These are phyloP conservation scores for Conistra vaccinii DNA, from an alignment of 2,888 invertebrate species.

Conservation along the genomic window DNA sequence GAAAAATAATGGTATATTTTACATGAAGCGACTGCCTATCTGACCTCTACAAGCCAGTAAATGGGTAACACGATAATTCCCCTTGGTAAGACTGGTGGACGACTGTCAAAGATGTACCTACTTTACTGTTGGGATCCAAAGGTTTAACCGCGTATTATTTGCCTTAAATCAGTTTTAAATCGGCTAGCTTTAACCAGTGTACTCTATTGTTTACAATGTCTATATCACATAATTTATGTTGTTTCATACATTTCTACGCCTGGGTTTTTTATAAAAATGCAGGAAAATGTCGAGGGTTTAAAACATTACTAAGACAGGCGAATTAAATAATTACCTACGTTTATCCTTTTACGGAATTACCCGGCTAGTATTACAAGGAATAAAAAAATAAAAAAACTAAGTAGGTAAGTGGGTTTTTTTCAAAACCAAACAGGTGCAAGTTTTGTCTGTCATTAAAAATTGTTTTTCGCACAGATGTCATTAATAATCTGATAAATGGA, in stretches of 20 bases:
- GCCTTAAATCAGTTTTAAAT: background rate
- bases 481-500: background rate
- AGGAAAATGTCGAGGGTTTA: slow-evolving; percentile 16
- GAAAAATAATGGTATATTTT: background rate
- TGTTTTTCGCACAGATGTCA: too few relatives aligned
- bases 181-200: background rate
- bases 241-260: background rate
- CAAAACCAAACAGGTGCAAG: background rate
- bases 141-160: background rate
- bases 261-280: slow-evolving; percentile 32
- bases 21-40: background rate
- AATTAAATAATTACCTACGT: background rate
- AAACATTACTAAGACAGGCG: background rate
- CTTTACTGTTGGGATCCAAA: background rate
- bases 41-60: too few relatives aligned
- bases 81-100: background rate
- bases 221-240: background rate
- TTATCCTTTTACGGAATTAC: slow-evolving; percentile 2
- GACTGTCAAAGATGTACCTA: background rate
- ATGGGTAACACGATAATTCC: background rate
- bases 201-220: background rate
- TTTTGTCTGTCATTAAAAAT: too few relatives aligned
- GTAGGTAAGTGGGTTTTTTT: background rate
- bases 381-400: too few relatives aligned
- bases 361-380: background rate